Base-by-base conservation (phyloP, 2,113 vertebrate species). In the Oncorhynchus keta region DNA sequence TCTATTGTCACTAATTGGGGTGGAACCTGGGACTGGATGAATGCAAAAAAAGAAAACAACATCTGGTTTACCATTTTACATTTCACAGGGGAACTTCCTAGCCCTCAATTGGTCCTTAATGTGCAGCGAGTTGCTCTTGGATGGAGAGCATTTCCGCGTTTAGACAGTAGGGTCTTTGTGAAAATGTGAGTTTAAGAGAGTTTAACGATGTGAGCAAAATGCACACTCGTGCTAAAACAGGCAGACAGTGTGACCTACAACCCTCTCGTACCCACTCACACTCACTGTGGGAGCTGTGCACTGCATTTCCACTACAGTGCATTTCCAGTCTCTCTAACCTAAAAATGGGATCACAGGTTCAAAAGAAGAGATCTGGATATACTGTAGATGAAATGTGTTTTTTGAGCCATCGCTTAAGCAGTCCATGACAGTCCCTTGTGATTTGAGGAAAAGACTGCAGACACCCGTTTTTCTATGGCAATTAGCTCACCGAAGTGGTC, bases 71-170 rank as follows among this genome's bases (percentile, higher is more conserved):
- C 4, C 12, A 18, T 69, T 82, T 84, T 57, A 68, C 14, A 77
- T 74, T 72, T 51, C 69, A 26, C n/a, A 1, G 68, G 84, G 87
- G 84, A 77, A 86, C 74, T 86, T 80, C 82, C 86, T 70, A 39
- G 24, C 20, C 16, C 26, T 57, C 16, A 20, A 62, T 12, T 24
- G 30, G 59, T 39, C 49, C 22, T 68, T 69, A 24, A 39, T 75
- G 45, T 51, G 12, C 35, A 70, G 18, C 1, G 7, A n/a, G 64
- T 62, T 69, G 14, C 64, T 26, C 30, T 76, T 61, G 22, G 32
- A 45, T 55, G 45, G 35, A 70, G 48, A 65, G 45, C n/a, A 13
- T 71, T 75, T 70, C 68, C 59, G 32, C 35, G 20, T 67, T 66
- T 70, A 69, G 32, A 79, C 61, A 70, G 68, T 71, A 3, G 18